Percentiles rank a stretch among this genome's conserved stretches.
These are phyloP conservation scores for Myripristis jacobus DNA, from an alignment of 2,797 vertebrate genomes.

Conservation along the genomic window DNA sequence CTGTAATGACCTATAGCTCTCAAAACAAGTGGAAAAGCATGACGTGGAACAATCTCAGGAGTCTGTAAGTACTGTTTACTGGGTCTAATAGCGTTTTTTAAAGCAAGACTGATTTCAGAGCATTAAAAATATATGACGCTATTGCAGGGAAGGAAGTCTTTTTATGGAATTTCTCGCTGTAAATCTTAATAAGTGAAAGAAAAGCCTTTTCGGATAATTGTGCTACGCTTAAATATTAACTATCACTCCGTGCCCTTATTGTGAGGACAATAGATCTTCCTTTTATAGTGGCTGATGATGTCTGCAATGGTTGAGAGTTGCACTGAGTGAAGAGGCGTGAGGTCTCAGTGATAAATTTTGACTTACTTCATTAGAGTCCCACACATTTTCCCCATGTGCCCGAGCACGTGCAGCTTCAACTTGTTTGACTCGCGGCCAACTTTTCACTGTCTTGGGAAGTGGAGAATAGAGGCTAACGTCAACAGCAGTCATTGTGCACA, in stretches of 20 bases:
- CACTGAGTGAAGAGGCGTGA: slow-evolving; percentile 65
- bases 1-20: slow-evolving; percentile 29
- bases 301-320: slow-evolving; percentile 40
- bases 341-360: slow-evolving; percentile 68
- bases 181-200: background rate
- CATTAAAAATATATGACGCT: no score
- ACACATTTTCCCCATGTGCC: slow-evolving; percentile 66
- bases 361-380: slow-evolving; percentile 50
- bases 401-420: slow-evolving; percentile 64
- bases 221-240: background rate
- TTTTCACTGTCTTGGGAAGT: slow-evolving; percentile 51
- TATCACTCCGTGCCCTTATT: slow-evolving; percentile 20
- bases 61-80: no score
- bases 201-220: background rate
- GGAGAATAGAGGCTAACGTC: slow-evolving; percentile 55
- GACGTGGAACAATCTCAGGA: no score
- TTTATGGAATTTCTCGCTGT: background rate
- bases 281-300: slow-evolving; percentile 31
- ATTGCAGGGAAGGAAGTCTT: no score
- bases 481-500: slow-evolving; percentile 42
- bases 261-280: slow-evolving; percentile 44
- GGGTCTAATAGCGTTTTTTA: no score
- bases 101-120: no score
- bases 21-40: slow-evolving; percentile 18
- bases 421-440: slow-evolving; percentile 47